Conservation (phyloP, 2,888 invertebrate genomes). For the Ganaspis brasiliensis region DNA sequence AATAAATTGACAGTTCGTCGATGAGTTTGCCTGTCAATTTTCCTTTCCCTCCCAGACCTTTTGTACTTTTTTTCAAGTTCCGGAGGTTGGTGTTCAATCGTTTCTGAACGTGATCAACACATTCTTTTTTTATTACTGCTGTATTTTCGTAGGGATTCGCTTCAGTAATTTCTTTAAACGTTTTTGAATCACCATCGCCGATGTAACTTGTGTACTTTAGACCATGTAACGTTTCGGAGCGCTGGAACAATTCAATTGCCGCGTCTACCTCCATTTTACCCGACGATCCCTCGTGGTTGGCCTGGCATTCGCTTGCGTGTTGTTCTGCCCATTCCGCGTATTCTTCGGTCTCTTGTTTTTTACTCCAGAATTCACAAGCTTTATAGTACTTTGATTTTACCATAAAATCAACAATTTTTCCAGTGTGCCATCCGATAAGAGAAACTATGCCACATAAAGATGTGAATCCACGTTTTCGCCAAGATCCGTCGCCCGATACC, state of each 20-base stretch:
- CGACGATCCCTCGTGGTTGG: conserved; percentile 24
- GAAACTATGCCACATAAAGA: conserved; percentile 46
- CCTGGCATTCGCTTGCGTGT: conserved; percentile 18
- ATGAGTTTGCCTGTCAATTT: conserved; percentile 56
- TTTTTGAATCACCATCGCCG: no score
- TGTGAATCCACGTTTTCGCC: conserved; percentile 47
- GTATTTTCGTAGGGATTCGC: conserved; percentile 48
- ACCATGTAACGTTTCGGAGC: no score
- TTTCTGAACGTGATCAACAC: conserved; percentile 57
- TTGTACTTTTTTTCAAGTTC: conserved; percentile 51
- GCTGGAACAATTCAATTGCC: conserved; percentile 40
- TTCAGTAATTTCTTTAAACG: conserved; percentile 42
- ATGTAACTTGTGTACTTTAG: no score
- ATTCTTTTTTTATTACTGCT: conserved; percentile 49
- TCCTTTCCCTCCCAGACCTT: conserved; percentile 52
- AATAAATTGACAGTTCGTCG: conserved; percentile 52
- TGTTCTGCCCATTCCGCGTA: conserved; percentile 46
- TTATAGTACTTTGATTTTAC: conserved; percentile 48
- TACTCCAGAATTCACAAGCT: conserved; percentile 47
- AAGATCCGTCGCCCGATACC: conserved; percentile 50
- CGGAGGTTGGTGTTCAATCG: conserved; percentile 49
- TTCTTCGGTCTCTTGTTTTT: conserved; percentile 26
- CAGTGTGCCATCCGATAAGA: conserved; percentile 40
- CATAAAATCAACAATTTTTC: conserved; percentile 46
- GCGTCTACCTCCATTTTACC: conserved; percentile 42